These are phyloP conservation scores for Poecilobothrus nobilitatus DNA, from an alignment of 2,888 invertebrate species.

Conservation along the genomic window DNA sequence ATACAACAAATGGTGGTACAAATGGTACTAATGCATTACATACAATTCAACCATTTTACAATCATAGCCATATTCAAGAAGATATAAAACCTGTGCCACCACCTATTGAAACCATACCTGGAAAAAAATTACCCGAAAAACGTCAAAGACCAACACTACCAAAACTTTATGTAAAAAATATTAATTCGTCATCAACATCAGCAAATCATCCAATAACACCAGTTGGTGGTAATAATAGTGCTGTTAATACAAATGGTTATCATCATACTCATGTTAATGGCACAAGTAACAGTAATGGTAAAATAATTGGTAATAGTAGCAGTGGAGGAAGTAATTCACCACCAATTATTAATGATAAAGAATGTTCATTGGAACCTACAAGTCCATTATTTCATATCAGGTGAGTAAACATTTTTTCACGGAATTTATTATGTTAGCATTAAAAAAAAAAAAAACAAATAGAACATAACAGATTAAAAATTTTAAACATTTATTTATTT, in stretches of 20 bases:
- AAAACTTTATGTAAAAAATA: slow-evolving; percentile 72
- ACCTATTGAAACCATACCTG: slow-evolving; percentile 84
- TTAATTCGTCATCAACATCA: neutral
- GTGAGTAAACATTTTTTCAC: slow-evolving; percentile 28
- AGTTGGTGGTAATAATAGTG: slow-evolving; percentile 36
- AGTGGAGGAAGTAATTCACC: slow-evolving; percentile 49
- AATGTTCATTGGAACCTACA: slow-evolving; percentile 43
- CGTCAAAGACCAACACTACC: slow-evolving; percentile 63
- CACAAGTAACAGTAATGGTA: slow-evolving; percentile 24
- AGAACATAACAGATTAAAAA: too few species aligned
- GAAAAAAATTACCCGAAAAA: slow-evolving; percentile 71
- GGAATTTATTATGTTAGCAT: slow-evolving; percentile 12
- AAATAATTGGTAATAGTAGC: slow-evolving; percentile 23
- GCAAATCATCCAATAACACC: slow-evolving; percentile 21
- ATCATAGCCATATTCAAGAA: slow-evolving; percentile 52
- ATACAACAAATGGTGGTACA: slow-evolving; percentile 25
- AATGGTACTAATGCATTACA: slow-evolving; percentile 22
- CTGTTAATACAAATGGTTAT: slow-evolving; percentile 30
- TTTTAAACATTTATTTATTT: slow-evolving; percentile 7
- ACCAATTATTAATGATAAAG: slow-evolving; percentile 50
- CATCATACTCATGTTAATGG: slow-evolving; percentile 29
- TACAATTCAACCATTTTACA: slow-evolving; percentile 29
- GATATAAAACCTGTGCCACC: slow-evolving; percentile 78
- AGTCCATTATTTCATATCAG: slow-evolving; percentile 45
- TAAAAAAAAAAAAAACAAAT: neutral